Evolutionary conservation across 2,113 vertebrate species (phyloP).

Genomic region (Ovis aries): ARS-UI_Ramb_v3.0 NC_056056.1:177640501-177641000

Average conservation of each 20-base stretch:
- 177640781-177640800: neutral
- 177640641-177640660: neutral
- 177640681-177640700: neutral
- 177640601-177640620: neutral
- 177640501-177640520: neutral
- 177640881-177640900: neutral
- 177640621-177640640: neutral
- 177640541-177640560: neutral
- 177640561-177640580: neutral
- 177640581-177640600: neutral
- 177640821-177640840: neutral
- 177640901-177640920: slow-evolving; percentile 36
- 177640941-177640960: neutral
- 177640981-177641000: neutral
- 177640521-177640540: neutral
- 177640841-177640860: slow-evolving; percentile 29
- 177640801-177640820: neutral
- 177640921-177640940: neutral
- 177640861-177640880: slow-evolving; percentile 35
- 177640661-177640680: neutral
- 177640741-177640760: neutral
- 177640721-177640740: accelerated
- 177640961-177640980: neutral
- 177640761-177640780: neutral
- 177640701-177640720: neutral